Evolutionary conservation across 1,140 invertebrate species (phyloP).

Genomic region (Onthophagus taurus): DNA sequence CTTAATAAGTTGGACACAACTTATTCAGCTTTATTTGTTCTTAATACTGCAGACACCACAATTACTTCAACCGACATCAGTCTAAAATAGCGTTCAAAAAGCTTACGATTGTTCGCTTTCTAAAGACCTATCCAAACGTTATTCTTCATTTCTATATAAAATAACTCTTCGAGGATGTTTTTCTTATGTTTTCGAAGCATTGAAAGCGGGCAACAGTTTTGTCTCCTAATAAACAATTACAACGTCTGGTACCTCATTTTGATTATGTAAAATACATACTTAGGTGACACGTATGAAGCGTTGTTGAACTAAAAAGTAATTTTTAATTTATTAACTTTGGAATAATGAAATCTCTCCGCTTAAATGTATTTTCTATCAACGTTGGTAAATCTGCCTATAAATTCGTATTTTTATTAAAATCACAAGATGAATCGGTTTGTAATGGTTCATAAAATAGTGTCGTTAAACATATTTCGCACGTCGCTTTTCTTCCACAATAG

Average conservation of each 20-base stretch:
- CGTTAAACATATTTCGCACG: not conserved
- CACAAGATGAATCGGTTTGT: not conserved
- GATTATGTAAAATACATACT: conserved; percentile 1
- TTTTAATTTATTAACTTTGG: too few species aligned
- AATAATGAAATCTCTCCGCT: not conserved
- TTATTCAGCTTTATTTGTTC: too few species aligned
- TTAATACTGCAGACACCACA: too few species aligned
- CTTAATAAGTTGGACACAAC: too few species aligned
- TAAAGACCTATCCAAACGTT: too few species aligned
- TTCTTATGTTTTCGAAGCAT: conserved; percentile 2
- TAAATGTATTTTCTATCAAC: not conserved
- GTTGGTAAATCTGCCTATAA: not conserved
- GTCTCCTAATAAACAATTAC: not conserved
- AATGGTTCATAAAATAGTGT: not conserved
- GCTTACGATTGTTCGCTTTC: too few species aligned
- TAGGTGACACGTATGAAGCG: not conserved
- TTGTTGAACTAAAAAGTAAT: too few species aligned
- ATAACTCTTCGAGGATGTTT: not conserved
- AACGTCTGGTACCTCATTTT: conserved; percentile 14
- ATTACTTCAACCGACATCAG: too few species aligned
- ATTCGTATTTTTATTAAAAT: not conserved
- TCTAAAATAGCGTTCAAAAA: too few species aligned
- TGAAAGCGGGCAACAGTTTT: conserved; percentile 1
- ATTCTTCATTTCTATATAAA: conserved; percentile 1
- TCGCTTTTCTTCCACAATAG: not conserved